Evolutionary conservation across 30 jellyfish, hydroid and myxozoan species (phyloP).

Genomic region (Haliclystus octoradiatus): DNA sequence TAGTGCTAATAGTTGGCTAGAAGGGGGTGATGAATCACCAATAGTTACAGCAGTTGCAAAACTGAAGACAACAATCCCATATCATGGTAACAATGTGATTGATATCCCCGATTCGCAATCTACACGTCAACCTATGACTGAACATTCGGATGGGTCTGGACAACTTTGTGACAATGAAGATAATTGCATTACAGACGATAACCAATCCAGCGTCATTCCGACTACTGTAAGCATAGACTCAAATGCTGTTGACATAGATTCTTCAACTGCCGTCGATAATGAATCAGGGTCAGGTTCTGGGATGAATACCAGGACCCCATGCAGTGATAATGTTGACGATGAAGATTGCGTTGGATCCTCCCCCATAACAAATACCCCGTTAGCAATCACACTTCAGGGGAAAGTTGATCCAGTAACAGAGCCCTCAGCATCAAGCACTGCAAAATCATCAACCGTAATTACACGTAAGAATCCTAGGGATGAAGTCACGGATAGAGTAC

Average conservation of each 20-base stretch:
- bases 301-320: background rate
- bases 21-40: background rate
- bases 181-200: too few relatives aligned
- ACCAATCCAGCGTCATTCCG: too few relatives aligned
- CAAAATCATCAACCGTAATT: background rate
- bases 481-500: too few relatives aligned
- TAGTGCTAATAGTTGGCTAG: background rate
- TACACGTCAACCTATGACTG: background rate
- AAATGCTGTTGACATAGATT: too few relatives aligned
- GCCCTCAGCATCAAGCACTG: background rate
- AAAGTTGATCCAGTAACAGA: background rate
- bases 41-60: background rate
- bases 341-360: background rate
- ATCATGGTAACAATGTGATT: too few relatives aligned
- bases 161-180: background rate
- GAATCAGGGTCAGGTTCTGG: background rate
- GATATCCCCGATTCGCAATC: background rate
- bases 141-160: background rate
- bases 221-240: too few relatives aligned
- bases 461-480: too few relatives aligned
- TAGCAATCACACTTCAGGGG: background rate
- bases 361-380: background rate
- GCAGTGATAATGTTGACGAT: background rate
- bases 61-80: background rate
- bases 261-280: too few relatives aligned